Evolutionary conservation across 2,797 vertebrate genomes (phyloP).

Genomic region (Girardinus metallicus): DNA sequence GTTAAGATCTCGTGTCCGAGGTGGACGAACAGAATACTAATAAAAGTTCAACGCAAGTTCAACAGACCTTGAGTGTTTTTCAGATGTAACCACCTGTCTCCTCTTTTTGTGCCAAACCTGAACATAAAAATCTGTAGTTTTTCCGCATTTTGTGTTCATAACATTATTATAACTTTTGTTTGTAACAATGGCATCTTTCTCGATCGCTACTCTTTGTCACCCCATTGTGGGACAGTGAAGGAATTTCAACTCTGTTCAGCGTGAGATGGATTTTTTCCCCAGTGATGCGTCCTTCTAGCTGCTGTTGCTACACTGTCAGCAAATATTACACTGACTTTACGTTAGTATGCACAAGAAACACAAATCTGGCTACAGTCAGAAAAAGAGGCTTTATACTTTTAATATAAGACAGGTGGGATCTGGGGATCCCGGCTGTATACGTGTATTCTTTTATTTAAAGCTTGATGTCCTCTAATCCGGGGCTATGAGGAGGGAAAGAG

Average conservation of each 20-base stretch:
- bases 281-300: not conserved
- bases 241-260: too few species aligned
- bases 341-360: not conserved
- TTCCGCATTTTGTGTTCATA: not conserved
- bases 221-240: too few species aligned
- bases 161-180: not conserved
- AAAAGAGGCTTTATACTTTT: not conserved
- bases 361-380: not conserved
- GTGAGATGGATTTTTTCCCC: not conserved
- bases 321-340: not conserved
- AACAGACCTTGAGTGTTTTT: not conserved
- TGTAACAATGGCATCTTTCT: not conserved
- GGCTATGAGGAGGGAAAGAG: not conserved
- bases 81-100: not conserved
- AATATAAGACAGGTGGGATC: not conserved
- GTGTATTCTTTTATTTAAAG: constrained; percentile 3
- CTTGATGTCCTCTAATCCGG: not conserved
- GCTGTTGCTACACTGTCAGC: not conserved
- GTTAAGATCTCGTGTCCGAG: not conserved
- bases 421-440: not conserved
- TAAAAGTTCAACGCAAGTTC: not conserved
- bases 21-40: not conserved
- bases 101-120: not conserved
- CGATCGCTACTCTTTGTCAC: not conserved
- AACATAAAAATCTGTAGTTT: not conserved